Evolutionary conservation across 1,140 invertebrate genomes (phyloP), one percentile per base, ranked within the genome.

Genomic region (Sarcophaga bullata): DNA sequence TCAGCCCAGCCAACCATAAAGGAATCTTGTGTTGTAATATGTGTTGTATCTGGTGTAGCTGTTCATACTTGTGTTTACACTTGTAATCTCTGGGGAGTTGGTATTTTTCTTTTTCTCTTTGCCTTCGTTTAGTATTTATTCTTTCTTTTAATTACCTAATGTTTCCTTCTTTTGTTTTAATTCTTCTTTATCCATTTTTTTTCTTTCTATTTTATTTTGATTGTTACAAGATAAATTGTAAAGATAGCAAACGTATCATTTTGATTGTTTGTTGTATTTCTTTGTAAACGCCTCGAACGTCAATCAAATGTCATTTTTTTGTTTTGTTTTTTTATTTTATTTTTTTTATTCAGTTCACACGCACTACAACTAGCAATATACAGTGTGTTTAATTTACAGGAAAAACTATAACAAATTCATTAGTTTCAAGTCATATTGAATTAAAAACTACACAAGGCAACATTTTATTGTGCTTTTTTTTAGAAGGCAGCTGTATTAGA

Each of bases 111-210:
- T 58, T 6, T 58, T 58, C n/a, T 58, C n/a, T 58, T 11, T 58
- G 6, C 11, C 6, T 58, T 68, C 19, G n/a, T 68, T 68, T 25
- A 8, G 19, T 68, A 68, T 25, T 68, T 8, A 19, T 68, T 19
- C n/a, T n/a, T 19, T 19, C 17, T 68, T 68, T 68, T 68, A 68
- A 68, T 68, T 68, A 68, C 62, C 62, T 68, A 68, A 68, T 68
- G 62, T 68, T 25, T 52, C 9, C 13, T 52, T 52, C 8, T 37
- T 52, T 52, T 52, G 50, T 52, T 9, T 10, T 52, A 52, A 52
- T 52, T 52, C 50, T 52, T 9, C 6, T 10, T 52, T 52, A 1
- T 6, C 6, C 49, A 50, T 11, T 9, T 6, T 10, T 6, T 52
- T 52, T 52, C 6, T 52, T 52, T 52, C 25, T 37, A 37, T 37